These are phyloP conservation scores for Naja naja DNA, from an alignment of 2,113 vertebrate genomes.

Conservation along the genomic window DNA sequence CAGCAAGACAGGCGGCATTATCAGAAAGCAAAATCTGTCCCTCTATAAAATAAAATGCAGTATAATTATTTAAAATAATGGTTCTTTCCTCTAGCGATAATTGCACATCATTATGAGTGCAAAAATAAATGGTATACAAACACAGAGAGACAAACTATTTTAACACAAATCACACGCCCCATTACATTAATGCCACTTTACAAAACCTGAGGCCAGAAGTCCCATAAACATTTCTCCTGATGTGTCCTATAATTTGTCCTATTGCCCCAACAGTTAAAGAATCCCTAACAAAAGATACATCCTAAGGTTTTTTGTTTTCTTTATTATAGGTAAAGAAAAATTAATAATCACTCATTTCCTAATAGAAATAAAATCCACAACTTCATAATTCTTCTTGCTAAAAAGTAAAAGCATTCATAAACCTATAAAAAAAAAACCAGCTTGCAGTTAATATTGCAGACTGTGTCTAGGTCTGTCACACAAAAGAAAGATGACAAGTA, in stretches of 20 bases:
- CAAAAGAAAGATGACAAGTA: conserved; percentile 88
- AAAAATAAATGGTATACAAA: conserved; percentile 39
- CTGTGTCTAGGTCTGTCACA: conserved; percentile 81
- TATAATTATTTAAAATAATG: conserved; percentile 42
- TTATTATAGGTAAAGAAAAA: not conserved
- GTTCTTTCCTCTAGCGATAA: conserved; percentile 49
- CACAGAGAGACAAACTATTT: conserved; percentile 31
- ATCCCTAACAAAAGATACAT: conserved; percentile 40
- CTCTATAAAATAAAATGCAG: conserved; percentile 73
- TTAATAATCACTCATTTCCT: conserved; percentile 61
- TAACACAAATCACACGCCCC: conserved; percentile 29
- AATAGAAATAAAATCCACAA: conserved; percentile 67
- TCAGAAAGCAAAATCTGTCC: conserved; percentile 97
- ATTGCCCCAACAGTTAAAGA: conserved; percentile 62
- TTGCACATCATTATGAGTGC: conserved; percentile 37
- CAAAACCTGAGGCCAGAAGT: conserved; percentile 35
- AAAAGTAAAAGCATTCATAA: conserved; percentile 75
- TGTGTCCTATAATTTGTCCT: conserved; percentile 48
- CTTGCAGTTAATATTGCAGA: conserved; percentile 77
- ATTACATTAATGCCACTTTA: conserved; percentile 36
- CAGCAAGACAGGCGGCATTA: conserved; percentile 92
- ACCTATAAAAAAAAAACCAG: conserved; percentile 61
- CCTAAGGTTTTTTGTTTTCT: conserved; percentile 24
- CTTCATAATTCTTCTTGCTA: conserved; percentile 69
- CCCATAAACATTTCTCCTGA: conserved; percentile 47